Conservation (phyloP, 2,797 vertebrate genomes). For the Rhincodon typus region DNA sequence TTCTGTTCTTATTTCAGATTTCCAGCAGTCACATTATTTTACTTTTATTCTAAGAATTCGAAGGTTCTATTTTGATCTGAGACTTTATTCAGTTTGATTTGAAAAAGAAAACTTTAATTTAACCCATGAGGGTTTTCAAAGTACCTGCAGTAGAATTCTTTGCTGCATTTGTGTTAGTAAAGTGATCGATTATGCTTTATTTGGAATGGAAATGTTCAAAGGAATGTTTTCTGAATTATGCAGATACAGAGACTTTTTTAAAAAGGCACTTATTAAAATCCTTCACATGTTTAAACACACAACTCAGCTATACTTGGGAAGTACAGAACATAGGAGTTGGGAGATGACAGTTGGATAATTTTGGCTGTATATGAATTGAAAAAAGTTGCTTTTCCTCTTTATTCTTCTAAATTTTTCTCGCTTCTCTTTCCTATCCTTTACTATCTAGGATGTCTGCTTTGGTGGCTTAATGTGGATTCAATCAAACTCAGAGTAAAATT, state of each 20-base stretch:
- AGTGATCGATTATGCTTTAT: neutral
- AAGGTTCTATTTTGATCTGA: neutral
- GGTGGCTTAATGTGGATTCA: neutral
- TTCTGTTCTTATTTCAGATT: too few relatives aligned
- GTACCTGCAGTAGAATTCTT: neutral
- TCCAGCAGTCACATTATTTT: too few relatives aligned
- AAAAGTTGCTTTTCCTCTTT: neutral
- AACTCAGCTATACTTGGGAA: neutral
- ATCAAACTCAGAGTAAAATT: neutral
- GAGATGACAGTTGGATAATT: neutral
- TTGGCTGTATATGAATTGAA: neutral
- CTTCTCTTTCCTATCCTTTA: neutral
- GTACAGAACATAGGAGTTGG: neutral
- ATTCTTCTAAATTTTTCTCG: neutral
- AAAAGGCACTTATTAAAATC: neutral
- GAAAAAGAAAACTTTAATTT: neutral
- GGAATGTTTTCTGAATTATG: neutral
- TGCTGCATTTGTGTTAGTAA: neutral
- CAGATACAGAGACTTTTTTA: neutral
- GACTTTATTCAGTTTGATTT: neutral
- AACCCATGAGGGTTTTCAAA: neutral
- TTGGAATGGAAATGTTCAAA: neutral
- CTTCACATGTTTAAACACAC: neutral
- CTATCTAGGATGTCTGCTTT: neutral
- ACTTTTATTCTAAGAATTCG: too few relatives aligned